Evolutionary conservation across 2,888 invertebrate genomes (phyloP).

Genomic region (Drosophila aldrichi): DNA sequence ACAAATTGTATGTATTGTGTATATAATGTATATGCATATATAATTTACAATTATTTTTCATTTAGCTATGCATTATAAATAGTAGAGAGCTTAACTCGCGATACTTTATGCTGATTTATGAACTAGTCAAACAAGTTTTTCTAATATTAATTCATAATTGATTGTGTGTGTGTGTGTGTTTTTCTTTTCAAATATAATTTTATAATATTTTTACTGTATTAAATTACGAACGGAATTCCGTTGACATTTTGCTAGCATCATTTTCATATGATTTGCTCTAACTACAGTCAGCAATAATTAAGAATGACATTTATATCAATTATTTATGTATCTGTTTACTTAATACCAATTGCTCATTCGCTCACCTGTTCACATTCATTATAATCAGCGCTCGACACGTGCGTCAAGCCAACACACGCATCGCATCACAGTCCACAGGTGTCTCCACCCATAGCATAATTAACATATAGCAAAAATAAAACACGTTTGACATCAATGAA

Average conservation of each 20-base stretch:
- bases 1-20: neutral
- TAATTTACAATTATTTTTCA: neutral
- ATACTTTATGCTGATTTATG: constrained; percentile 8
- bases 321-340: neutral
- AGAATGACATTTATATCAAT: constrained; percentile 22
- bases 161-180: neutral
- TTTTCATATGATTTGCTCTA: neutral
- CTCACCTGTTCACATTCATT: constrained; percentile 2
- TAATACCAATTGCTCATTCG: neutral
- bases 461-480: constrained; percentile 61
- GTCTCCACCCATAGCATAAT: constrained; percentile 50
- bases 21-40: neutral
- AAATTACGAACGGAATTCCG: neutral
- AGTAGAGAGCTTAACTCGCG: neutral
- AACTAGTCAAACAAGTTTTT: neutral
- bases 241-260: neutral
- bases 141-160: neutral
- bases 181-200: neutral
- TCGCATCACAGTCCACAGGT: constrained; percentile 8
- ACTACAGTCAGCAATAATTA: constrained; percentile 1
- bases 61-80: no score
- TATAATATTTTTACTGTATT: no score
- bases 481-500: constrained; percentile 71
- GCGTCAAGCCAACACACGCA: constrained; percentile 15
- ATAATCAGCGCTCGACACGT: constrained; percentile 20